Conservation (phyloP, 2,113 vertebrate species). For the Diadophis punctatus region DNA sequence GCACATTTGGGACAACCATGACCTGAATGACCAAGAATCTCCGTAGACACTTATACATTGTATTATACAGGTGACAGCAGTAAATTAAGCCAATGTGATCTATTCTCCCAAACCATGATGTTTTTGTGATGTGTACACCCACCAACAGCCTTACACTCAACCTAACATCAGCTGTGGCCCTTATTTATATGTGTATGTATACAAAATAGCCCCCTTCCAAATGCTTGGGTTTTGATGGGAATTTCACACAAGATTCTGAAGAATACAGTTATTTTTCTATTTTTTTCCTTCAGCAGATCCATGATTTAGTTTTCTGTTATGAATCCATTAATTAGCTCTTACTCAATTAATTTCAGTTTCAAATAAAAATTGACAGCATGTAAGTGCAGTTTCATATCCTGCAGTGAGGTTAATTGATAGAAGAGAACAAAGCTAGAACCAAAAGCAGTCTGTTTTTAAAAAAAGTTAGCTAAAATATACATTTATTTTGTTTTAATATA, state of each 20-base stretch:
- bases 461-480: conserved; percentile 54
- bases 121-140: not conserved
- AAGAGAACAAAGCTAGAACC: conserved; percentile 60
- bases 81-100: not conserved
- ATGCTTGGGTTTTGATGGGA: conserved; percentile 42
- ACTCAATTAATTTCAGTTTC: conserved; percentile 72
- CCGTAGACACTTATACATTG: not conserved
- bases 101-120: not conserved
- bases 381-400: conserved; percentile 61
- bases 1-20: too few species aligned
- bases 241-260: conserved; percentile 57
- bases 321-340: conserved; percentile 68
- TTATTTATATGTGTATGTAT: not conserved
- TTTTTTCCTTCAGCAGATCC: conserved; percentile 57
- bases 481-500: conserved; percentile 44
- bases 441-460: conserved; percentile 48
- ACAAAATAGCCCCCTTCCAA: not conserved
- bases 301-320: conserved; percentile 68
- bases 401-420: conserved; percentile 58
- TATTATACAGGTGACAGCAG: not conserved
- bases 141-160: not conserved
- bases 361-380: conserved; percentile 66
- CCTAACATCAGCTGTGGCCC: not conserved
- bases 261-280: not conserved
- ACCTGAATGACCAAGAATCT: too few species aligned